Conservation (phyloP, 2,888 invertebrate species). For the Cacoxenus indagator region DNA sequence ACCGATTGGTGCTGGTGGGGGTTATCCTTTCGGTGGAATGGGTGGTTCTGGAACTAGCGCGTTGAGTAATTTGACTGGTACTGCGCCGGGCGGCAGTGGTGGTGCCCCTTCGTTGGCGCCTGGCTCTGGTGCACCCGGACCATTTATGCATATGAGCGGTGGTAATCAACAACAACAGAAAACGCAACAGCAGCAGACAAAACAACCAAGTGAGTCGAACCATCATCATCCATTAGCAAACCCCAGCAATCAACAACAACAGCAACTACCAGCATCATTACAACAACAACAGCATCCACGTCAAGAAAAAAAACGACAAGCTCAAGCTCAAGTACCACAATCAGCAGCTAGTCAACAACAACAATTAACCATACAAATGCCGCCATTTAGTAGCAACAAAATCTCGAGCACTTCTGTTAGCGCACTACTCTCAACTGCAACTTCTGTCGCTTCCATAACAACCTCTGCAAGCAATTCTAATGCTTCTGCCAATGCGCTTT, state of each 20-base stretch:
- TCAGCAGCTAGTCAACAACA: too few relatives aligned
- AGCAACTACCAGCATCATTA: background rate
- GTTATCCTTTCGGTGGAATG: conserved; percentile 69
- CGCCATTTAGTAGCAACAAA: background rate
- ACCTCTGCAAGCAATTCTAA: conserved; percentile 33
- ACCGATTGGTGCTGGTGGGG: conserved; percentile 63
- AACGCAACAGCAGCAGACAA: conserved; percentile 68
- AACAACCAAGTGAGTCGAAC: conserved; percentile 78
- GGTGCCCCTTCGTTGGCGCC: conserved; percentile 65
- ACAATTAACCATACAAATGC: conserved; percentile 17
- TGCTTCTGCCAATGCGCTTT: conserved; percentile 43
- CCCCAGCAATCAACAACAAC: conserved; percentile 35
- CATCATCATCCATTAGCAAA: conserved; percentile 32
- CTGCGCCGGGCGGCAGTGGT: conserved; percentile 55
- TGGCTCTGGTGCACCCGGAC: conserved; percentile 68
- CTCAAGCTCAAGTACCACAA: conserved; percentile 17
- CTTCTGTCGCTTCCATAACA: conserved; percentile 27
- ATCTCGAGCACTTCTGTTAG: background rate
- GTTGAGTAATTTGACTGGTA: conserved; percentile 47
- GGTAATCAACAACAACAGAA: conserved; percentile 67
- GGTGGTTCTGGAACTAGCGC: conserved; percentile 70
- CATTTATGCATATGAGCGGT: conserved; percentile 63
- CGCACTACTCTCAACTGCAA: conserved; percentile 26
- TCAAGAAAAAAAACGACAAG: background rate
- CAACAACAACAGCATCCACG: conserved; percentile 30